phyloP scores from a whole-genome alignment of 2,113 vertebrate genomes.

The Amblyopsis rosae region DNA sequence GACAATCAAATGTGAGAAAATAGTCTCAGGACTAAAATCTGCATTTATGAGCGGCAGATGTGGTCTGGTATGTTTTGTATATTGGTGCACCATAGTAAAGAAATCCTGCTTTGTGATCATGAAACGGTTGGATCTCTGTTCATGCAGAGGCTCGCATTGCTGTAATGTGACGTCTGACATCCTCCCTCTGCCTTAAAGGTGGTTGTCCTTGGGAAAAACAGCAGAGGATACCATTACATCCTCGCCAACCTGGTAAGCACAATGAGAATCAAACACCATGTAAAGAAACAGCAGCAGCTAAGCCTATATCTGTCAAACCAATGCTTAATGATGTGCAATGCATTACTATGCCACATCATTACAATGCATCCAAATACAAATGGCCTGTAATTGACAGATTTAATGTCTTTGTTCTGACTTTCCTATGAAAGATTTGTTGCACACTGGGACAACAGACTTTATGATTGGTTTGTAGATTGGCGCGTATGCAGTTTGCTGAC shows the following conservation, averaged over 20 bases:
- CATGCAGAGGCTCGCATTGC: neutral
- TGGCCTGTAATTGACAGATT: no score
- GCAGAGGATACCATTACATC: conserved; percentile 97
- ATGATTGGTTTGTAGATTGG: no score
- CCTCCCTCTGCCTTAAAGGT: conserved; percentile 81
- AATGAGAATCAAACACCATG: conserved; percentile 7
- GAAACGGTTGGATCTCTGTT: conserved; percentile 20
- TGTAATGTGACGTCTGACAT: conserved; percentile 22
- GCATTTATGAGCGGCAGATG: no score
- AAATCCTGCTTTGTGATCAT: conserved; percentile 15
- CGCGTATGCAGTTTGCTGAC: no score
- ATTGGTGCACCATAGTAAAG: neutral
- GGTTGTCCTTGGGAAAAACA: conserved; percentile 92
- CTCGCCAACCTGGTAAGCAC: conserved; percentile 95
- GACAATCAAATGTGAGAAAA: no score
- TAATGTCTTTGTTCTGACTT: no score
- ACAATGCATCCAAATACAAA: no score
- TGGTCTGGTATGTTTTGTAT: neutral
- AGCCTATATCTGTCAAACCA: no score
- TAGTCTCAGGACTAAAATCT: no score
- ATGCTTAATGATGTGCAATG: conserved; percentile 34
- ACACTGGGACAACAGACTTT: no score
- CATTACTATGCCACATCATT: conserved; percentile 25
- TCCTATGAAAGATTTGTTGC: no score
- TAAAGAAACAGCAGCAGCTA: neutral